phyloP scores from a whole-genome alignment of 2,888 invertebrate genomes.

The Orthonevra nobilis region DNA sequence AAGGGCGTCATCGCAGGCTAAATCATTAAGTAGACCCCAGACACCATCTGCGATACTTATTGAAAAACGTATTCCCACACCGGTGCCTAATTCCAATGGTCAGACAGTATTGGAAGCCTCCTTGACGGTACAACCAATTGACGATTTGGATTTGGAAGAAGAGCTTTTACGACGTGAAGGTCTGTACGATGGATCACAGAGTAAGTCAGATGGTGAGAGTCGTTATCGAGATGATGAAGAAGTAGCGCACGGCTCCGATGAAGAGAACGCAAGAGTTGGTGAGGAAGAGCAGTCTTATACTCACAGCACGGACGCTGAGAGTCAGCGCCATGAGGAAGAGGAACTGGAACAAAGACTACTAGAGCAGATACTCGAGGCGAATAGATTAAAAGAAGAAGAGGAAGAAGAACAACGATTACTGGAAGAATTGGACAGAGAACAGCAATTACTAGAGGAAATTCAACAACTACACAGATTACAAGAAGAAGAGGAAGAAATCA shows the following conservation, averaged over 20 bases:
- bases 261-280: slow-evolving; percentile 63
- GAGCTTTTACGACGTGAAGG: slow-evolving; percentile 72
- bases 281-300: slow-evolving; percentile 75
- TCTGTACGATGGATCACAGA: slow-evolving; percentile 58
- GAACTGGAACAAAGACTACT: slow-evolving; percentile 35
- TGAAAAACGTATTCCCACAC: slow-evolving; percentile 83
- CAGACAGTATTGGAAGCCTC: slow-evolving; percentile 85
- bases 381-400: slow-evolving; percentile 39
- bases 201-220: slow-evolving; percentile 69
- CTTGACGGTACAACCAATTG: slow-evolving; percentile 84
- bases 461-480: slow-evolving; percentile 10
- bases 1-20: slow-evolving; percentile 82
- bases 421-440: neutral
- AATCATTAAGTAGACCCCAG: slow-evolving; percentile 82
- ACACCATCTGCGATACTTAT: slow-evolving; percentile 84
- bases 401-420: slow-evolving; percentile 18
- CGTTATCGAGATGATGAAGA: slow-evolving; percentile 71
- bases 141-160: slow-evolving; percentile 80
- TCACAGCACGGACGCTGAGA: slow-evolving; percentile 75
- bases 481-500: slow-evolving; percentile 62
- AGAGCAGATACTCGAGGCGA: slow-evolving; percentile 15
- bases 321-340: slow-evolving; percentile 75
- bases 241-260: slow-evolving; percentile 36
- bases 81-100: slow-evolving; percentile 83
- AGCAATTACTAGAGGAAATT: neutral